Percentiles rank a stretch among this genome's conserved stretches.
Conservation (phyloP, 2,113 vertebrate species). For the Ceyx cyanopectus region DNA sequence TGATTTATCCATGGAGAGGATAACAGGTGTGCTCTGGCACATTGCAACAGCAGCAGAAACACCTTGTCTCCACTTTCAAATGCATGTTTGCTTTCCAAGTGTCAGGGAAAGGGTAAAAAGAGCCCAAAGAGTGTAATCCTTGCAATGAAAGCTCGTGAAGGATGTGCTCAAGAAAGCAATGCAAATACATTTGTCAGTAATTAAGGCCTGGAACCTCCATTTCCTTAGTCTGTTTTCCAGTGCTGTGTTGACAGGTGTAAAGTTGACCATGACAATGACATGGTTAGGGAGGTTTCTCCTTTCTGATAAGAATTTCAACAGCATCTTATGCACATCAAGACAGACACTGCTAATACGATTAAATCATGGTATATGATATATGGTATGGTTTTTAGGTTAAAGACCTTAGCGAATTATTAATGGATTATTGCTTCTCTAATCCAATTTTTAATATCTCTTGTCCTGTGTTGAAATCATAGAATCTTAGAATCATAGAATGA, state of each 20-base stretch:
- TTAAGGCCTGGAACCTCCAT: constrained; percentile 8
- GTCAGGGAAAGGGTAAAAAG: not conserved
- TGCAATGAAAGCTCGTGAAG: not conserved
- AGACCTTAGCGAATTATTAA: not conserved
- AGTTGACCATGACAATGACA: not conserved
- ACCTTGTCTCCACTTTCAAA: constrained; percentile 11
- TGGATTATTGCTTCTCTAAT: not conserved
- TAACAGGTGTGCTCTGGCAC: not conserved
- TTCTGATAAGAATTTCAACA: not conserved
- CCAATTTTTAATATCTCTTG: not conserved
- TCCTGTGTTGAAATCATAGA: not conserved
- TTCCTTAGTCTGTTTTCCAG: not conserved
- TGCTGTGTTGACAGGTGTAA: not conserved
- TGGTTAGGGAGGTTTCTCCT: not conserved
- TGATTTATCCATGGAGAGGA: not conserved
- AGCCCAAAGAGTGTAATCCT: not conserved
- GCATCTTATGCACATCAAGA: not conserved
- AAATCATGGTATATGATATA: not conserved
- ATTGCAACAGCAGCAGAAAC: not conserved
- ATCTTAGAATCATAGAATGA: no score
- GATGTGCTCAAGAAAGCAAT: constrained; percentile 4
- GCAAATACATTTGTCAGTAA: constrained; percentile 12
- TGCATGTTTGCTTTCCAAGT: not conserved
- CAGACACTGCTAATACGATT: not conserved
- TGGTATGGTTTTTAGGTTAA: not conserved